Evolutionary conservation across 1,140 invertebrate species (phyloP).

Genomic region (Penaeus chinensis): DNA sequence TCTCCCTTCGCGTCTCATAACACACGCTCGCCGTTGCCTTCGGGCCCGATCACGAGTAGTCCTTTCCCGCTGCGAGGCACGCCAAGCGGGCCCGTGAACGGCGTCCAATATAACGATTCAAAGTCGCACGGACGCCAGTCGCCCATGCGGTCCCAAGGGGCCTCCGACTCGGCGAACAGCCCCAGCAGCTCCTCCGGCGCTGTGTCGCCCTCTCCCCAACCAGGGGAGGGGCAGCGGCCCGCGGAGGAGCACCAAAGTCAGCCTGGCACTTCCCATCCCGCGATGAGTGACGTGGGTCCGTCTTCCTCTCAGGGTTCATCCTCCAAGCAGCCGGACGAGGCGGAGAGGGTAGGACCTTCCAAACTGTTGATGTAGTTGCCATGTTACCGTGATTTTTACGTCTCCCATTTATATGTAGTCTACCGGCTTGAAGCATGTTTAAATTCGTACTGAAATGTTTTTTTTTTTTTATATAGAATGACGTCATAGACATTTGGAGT

Average conservation of each 20-base stretch:
- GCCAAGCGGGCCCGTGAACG: slow-evolving; percentile 38
- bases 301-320: slow-evolving; percentile 7
- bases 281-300: slow-evolving; percentile 13
- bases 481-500: slow-evolving; percentile 23
- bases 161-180: neutral
- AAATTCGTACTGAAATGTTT: slow-evolving; percentile 26
- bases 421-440: slow-evolving; percentile 48
- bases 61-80: slow-evolving; percentile 40
- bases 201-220: slow-evolving; percentile 43
- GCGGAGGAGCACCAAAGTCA: slow-evolving; percentile 7
- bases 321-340: slow-evolving; percentile 36
- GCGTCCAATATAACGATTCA: slow-evolving; percentile 23
- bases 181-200: slow-evolving; percentile 22
- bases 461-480: slow-evolving; percentile 17
- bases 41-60: slow-evolving; percentile 19
- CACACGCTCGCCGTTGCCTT: slow-evolving; percentile 28
- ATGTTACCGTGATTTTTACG: neutral
- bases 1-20: slow-evolving; percentile 39
- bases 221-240: slow-evolving; percentile 35
- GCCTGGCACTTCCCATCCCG: slow-evolving; percentile 19
- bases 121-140: slow-evolving; percentile 39
- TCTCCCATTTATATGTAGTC: slow-evolving; percentile 30
- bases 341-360: slow-evolving; percentile 45
- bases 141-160: slow-evolving; percentile 33
- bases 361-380: no score